A percentile compares a stretch with the other conserved stretches of the same genome.
Evolutionary conservation across 1,140 invertebrate species (phyloP).

Genomic region (Lethocerus indicus): DNA sequence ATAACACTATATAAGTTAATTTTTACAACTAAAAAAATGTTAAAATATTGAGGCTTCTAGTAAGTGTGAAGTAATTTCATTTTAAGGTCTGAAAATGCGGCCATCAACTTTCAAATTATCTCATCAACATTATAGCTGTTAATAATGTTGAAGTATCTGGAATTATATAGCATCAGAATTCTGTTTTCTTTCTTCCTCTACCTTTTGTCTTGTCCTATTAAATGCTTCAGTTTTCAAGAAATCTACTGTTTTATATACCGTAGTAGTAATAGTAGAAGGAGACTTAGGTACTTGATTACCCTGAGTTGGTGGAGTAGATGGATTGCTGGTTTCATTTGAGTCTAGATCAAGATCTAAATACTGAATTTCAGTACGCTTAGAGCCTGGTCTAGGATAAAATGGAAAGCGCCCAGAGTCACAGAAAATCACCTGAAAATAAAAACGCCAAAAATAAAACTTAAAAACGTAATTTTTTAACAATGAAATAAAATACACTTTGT

Average conservation of each 20-base stretch:
- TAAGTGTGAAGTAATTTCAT: too few species aligned
- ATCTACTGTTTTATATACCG: conserved; percentile 78
- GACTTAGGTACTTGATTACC: not conserved
- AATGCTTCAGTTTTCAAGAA: conserved; percentile 84
- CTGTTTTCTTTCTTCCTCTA: conserved; percentile 39
- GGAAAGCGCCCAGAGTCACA: not conserved
- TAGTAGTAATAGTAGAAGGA: conserved; percentile 20
- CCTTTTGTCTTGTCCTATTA: conserved; percentile 65
- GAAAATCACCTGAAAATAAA: not conserved
- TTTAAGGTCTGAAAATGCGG: too few species aligned
- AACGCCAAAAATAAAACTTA: not conserved
- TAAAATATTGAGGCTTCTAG: too few species aligned
- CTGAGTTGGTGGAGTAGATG: conserved; percentile 2
- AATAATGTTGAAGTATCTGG: too few species aligned
- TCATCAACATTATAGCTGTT: too few species aligned
- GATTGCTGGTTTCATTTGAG: conserved; percentile 17
- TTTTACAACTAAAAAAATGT: too few species aligned
- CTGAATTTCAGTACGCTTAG: conserved; percentile 31
- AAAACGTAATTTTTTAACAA: not conserved
- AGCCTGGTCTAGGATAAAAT: conserved; percentile 3
- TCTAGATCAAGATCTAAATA: conserved; percentile 62
- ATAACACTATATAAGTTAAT: too few species aligned
- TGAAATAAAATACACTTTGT: not conserved
- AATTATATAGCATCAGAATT: conserved; percentile 5
- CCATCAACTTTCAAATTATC: too few species aligned